Evolutionary conservation across 2,113 vertebrate genomes (phyloP), one percentile per base, ranked within the genome.

Genomic region (Tamias sibiricus): DNA sequence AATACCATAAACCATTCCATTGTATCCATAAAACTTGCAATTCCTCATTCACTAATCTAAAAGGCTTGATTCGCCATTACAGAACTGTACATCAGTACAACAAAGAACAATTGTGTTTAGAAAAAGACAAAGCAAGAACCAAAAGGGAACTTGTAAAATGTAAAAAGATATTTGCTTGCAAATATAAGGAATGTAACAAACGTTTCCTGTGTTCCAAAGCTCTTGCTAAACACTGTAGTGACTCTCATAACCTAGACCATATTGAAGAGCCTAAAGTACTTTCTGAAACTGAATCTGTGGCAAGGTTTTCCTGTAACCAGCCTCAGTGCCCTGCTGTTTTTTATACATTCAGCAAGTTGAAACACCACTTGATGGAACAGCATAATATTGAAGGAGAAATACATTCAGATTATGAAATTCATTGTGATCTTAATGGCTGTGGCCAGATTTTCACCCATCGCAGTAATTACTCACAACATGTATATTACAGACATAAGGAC

Each of bases 1-100:
- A 99, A 79, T 99, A 99, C 97, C 99, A 99, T 97, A 99, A 99
- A 98, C 99, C 99, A 49, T 99, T 99, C 98, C 99, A 99, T 94
- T 99, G 99, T 97, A 99, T 99, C 52, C 99, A 99, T 95, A 99
- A 99, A 98, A 99, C 99, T 94, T 99, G 99, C 95, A 99, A 98
- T 57, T 99, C 99, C 0, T 99, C 99, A 8, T 99, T 99, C 97
- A 99, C 99, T 54, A 99, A 99, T 95, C 99, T 99, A 96, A 99
- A 99, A 91, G 99, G 99, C 81, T 99, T 99, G 95, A 99, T 99
- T 88, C 99, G 99, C 85, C 99, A 99, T 97, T 99, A 99, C 1
- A 99, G 99, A 96, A 98, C 99, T 10, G 98, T 99, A 19, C 99
- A 99, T 97, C 99, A 99, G 81, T 99, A 99, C 89, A 99, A 99